Evolutionary conservation across 2,113 vertebrate species (phyloP).

Genomic region (Patagioenas fasciata): DNA sequence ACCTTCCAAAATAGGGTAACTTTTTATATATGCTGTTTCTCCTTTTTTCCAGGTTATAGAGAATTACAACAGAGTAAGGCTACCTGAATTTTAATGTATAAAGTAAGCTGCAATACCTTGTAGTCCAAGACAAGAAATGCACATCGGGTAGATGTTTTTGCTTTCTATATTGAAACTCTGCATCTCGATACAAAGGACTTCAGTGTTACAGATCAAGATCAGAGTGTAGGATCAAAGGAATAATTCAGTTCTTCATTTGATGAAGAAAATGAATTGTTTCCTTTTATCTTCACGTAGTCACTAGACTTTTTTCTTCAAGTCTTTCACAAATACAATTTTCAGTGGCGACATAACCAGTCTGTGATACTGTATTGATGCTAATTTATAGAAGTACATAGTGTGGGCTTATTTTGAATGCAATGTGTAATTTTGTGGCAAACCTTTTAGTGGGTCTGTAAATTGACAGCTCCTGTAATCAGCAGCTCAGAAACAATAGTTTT

Average conservation of each 20-base stretch:
- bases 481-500: conserved; percentile 68
- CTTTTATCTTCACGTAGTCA: background rate
- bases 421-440: conserved; percentile 68
- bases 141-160: background rate
- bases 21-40: background rate
- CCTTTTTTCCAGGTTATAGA: background rate
- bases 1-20: background rate
- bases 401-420: conserved; percentile 61
- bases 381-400: conserved; percentile 68
- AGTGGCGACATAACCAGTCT: conserved; percentile 61
- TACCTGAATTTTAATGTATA: background rate
- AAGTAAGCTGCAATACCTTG: background rate
- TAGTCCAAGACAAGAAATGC: background rate
- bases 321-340: conserved; percentile 47
- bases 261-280: conserved; percentile 36
- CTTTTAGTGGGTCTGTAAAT: conserved; percentile 65
- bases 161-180: background rate
- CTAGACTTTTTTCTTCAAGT: conserved; percentile 47
- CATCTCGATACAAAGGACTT: background rate
- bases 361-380: conserved; percentile 64
- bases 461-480: conserved; percentile 56
- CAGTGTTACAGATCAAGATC: background rate
- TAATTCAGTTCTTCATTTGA: conserved; percentile 1
- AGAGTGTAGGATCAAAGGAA: background rate
- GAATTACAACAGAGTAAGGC: background rate